These are phyloP conservation scores for Lepidocyrtinus sp. DNA, from an alignment of 2,888 invertebrate species.

Conservation along the genomic window DNA sequence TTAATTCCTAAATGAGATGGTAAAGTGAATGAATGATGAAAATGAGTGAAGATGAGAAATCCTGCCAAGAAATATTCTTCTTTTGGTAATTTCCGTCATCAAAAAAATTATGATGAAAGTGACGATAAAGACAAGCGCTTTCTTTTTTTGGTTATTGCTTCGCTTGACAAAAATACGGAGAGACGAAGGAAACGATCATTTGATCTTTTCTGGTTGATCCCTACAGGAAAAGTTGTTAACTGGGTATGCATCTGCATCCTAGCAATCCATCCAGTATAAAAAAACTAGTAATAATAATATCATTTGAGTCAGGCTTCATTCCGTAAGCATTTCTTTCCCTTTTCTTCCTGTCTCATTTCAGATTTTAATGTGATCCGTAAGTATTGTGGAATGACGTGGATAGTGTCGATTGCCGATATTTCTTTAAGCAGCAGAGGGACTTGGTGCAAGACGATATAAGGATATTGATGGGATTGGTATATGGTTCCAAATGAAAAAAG, in stretches of 20 bases:
- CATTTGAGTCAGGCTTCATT: background rate
- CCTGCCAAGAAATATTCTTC: slow-evolving; percentile 7
- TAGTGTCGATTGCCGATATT: slow-evolving; percentile 13
- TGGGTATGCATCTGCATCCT: background rate
- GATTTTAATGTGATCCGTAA: slow-evolving; percentile 7
- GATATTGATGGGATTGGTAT: slow-evolving; percentile 14
- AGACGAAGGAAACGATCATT: background rate
- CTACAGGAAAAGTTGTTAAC: background rate
- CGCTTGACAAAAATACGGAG: background rate
- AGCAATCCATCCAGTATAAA: slow-evolving; percentile 1
- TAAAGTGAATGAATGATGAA: slow-evolving; percentile 22
- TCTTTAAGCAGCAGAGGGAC: too few relatives aligned
- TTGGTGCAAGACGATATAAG: background rate
- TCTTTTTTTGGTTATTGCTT: background rate
- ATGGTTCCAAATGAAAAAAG: slow-evolving; percentile 38
- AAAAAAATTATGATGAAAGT: too few relatives aligned
- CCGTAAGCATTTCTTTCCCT: background rate
- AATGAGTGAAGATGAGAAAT: slow-evolving; percentile 39
- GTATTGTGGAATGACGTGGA: slow-evolving; percentile 4
- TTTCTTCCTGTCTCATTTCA: slow-evolving; percentile 9
- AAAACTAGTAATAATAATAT: slow-evolving; percentile 5
- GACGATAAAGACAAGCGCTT: slow-evolving; percentile 1
- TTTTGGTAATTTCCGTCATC: too few relatives aligned
- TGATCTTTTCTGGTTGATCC: slow-evolving; percentile 13
- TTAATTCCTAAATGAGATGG: slow-evolving; percentile 27